Conservation (phyloP, 37 sponge, comb jelly and placozoan species). For the Oscarella lobularis region DNA sequence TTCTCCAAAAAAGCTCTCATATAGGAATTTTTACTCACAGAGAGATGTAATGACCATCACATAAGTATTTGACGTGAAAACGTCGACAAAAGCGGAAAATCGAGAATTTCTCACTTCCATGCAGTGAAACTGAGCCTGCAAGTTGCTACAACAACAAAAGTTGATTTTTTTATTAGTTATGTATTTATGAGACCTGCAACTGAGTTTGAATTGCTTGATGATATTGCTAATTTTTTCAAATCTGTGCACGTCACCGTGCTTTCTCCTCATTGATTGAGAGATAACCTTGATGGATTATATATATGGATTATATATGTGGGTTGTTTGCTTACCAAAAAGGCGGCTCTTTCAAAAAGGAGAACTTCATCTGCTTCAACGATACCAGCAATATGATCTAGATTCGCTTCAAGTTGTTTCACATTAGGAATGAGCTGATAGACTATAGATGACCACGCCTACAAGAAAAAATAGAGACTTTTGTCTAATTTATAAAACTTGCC, state of each 20-base stretch:
- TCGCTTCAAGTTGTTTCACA: conserved; percentile 59
- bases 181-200: too few relatives aligned
- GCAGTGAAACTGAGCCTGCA: conserved; percentile 86
- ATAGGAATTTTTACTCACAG: conserved; percentile 29
- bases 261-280: conserved; percentile 68
- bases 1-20: background rate
- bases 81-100: conserved; percentile 91
- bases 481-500: conserved; percentile 36
- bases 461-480: background rate
- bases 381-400: conserved; percentile 81
- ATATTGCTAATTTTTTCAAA: conserved; percentile 99
- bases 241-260: conserved; percentile 74
- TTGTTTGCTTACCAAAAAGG: conserved; percentile 92
- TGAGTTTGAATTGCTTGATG: conserved; percentile 99
- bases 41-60: conserved; percentile 95
- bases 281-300: conserved; percentile 87
- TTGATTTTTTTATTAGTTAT: too few relatives aligned
- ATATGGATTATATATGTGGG: too few relatives aligned
- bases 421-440: conserved; percentile 95
- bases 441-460: conserved; percentile 93
- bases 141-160: too few relatives aligned
- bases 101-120: conserved; percentile 91
- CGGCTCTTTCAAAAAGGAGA: conserved; percentile 94
- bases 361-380: conserved; percentile 96
- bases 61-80: conserved; percentile 93